A percentile compares a stretch with the other conserved stretches of the same genome.
These are phyloP conservation scores for Oceanodroma leucorhoa DNA, from an alignment of 2,797 vertebrate genomes.

Conservation along the genomic window DNA sequence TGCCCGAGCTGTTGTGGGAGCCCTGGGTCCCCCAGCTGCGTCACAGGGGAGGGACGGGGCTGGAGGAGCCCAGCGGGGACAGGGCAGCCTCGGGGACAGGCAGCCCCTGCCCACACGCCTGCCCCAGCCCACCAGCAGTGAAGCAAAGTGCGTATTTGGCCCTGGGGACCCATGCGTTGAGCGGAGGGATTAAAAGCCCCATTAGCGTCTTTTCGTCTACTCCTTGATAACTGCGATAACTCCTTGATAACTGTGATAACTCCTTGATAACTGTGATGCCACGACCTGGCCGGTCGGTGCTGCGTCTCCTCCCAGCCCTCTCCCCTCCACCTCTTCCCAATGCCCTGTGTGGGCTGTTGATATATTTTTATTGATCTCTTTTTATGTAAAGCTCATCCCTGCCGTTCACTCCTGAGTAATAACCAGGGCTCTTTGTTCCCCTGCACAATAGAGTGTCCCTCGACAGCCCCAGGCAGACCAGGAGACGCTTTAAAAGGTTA, in stretches of 20 bases:
- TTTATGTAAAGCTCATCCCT: slow-evolving; percentile 33
- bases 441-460: not conserved
- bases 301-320: not conserved
- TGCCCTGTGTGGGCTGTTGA: not conserved
- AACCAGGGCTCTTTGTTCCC: slow-evolving; percentile 40
- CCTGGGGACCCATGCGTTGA: not conserved
- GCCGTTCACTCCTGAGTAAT: not conserved
- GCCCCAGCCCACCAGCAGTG: not conserved
- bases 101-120: not conserved
- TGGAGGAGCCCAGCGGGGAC: not conserved
- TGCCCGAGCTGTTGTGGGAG: accelerated
- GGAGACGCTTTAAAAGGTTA: slow-evolving; percentile 39
- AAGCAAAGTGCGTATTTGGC: accelerated
- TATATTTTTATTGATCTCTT: slow-evolving; percentile 41
- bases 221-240: accelerated
- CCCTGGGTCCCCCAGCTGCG: accelerated
- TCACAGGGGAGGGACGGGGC: accelerated
- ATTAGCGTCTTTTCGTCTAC: not conserved
- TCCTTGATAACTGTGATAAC: not conserved
- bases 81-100: not conserved
- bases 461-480: not conserved
- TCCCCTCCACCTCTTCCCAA: not conserved
- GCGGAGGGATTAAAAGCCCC: slow-evolving; percentile 4
- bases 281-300: accelerated
- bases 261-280: accelerated